Evolutionary conservation across 2,888 invertebrate genomes (phyloP).

Genomic region (Diaphora mendica): DNA sequence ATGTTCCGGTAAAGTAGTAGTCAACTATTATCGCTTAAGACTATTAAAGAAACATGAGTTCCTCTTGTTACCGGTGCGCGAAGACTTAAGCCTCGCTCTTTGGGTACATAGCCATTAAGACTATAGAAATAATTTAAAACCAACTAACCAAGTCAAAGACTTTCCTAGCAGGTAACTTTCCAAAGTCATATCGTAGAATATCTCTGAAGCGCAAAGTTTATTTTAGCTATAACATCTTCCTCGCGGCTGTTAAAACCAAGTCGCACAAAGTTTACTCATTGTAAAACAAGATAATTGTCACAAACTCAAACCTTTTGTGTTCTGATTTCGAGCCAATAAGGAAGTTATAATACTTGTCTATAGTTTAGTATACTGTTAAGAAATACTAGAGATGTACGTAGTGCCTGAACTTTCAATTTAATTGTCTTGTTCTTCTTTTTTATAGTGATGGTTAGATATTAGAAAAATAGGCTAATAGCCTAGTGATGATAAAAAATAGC

Average conservation of each 20-base stretch:
- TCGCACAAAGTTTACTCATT: slow-evolving; percentile 7
- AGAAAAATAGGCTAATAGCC: not conserved
- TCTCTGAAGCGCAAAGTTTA: slow-evolving; percentile 11
- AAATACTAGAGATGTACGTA: not conserved
- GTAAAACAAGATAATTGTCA: slow-evolving; percentile 9
- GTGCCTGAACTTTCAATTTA: not conserved
- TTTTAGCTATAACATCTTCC: slow-evolving; percentile 25
- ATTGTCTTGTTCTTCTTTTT: not conserved
- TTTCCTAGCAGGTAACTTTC: slow-evolving; percentile 6
- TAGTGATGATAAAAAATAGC: not conserved
- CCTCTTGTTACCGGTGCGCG: not conserved
- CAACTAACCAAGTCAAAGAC: not conserved
- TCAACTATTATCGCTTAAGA: not conserved
- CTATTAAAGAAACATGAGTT: not conserved
- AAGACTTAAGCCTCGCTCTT: not conserved
- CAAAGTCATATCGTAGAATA: slow-evolving; percentile 10
- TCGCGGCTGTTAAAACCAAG: not conserved
- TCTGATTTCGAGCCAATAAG: not conserved
- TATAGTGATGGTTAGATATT: not conserved
- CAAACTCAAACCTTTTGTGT: not conserved
- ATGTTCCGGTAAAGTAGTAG: not conserved
- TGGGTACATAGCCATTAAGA: not conserved
- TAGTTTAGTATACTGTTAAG: not conserved
- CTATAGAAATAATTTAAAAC: not conserved
- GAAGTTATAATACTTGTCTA: not conserved